Base-by-base conservation (phyloP, 2,113 vertebrate species). In the Trogon surrucura region DNA sequence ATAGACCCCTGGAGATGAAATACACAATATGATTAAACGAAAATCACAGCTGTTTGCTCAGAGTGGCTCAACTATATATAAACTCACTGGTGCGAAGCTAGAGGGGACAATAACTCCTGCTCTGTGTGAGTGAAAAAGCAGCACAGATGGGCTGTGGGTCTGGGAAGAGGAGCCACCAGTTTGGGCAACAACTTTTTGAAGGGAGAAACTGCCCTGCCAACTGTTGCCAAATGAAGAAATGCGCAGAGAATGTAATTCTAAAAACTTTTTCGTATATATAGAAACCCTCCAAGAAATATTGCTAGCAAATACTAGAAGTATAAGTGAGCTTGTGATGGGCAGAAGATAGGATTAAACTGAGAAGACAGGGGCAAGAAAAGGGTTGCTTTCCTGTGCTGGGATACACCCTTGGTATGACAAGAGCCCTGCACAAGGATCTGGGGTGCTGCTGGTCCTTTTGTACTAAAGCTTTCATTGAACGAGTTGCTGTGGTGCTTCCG, bases 101-200 rank as follows among this genome's bases (percentile, higher is more conserved):
- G 32, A 86, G 44, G 22, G 26, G 65, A 13, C 22, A 64, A 13
- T 44, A 65, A 30, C 29, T 66, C 44, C 22, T 1, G 4, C 29
- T 17, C 5, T 1, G 0, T 14, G 32, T 0, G 0, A 20, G 17
- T 13, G 13, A 58, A 77, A 58, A 47, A 44, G 29, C 56, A 77
- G 50, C 77, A 47, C 27, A 22, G 23, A 11, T 0, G 3, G 19
- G 34, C 53, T 25, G 23, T 23, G 9, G 4, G 34, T 32, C 38
- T 29, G n/a, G 29, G 10, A 70, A 67, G 12, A 9, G 20, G 17
- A 32, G 27, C 23, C 21, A 45, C 17, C 30, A 56, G 48, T 8
- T 30, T 22, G 3, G 16, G 15, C 74, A 50, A 29, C 0, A 0
- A 25, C 19, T 34, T 69, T 50, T 36, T 23, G 54, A 44, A 88